These are phyloP conservation scores for Paramormyrops hopkinsi DNA, from an alignment of 2,797 vertebrate species.

Conservation along the genomic window DNA sequence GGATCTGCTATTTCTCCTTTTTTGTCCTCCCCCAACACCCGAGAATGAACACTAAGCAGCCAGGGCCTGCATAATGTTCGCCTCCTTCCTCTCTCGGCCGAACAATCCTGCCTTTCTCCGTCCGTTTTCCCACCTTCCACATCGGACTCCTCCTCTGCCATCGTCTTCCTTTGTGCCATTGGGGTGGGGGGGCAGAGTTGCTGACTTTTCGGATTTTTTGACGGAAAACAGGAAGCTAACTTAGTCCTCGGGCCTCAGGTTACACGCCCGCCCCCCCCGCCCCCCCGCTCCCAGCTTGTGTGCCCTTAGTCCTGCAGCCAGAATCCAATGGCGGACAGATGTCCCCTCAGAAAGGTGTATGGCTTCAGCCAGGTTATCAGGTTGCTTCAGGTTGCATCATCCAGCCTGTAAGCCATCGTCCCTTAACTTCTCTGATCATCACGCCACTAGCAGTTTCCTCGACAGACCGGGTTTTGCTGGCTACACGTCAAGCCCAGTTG, in stretches of 20 bases:
- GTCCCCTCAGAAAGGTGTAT: neutral
- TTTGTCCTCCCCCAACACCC: neutral
- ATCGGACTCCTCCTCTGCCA: neutral
- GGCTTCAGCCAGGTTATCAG: neutral
- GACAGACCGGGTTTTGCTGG: neutral
- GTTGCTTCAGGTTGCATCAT: neutral
- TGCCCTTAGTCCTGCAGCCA: neutral
- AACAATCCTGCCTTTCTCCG: neutral
- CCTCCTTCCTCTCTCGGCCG: neutral
- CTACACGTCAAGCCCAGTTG: neutral
- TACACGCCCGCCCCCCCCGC: neutral
- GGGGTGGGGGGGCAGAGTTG: neutral
- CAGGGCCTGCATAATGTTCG: neutral
- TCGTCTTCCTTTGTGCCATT: conserved; percentile 6
- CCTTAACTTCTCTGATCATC: neutral
- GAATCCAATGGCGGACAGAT: neutral
- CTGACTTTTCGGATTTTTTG: neutral
- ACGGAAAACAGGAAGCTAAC: conserved; percentile 1
- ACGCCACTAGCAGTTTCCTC: neutral
- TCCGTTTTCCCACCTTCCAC: neutral
- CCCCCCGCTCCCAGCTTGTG: neutral
- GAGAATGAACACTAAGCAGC: neutral
- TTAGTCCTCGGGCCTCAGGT: neutral
- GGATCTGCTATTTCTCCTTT: neutral
- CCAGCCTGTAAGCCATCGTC: neutral